Base-by-base conservation (phyloP, 1,140 invertebrate genomes). In the Zaprionus taronus region DNA sequence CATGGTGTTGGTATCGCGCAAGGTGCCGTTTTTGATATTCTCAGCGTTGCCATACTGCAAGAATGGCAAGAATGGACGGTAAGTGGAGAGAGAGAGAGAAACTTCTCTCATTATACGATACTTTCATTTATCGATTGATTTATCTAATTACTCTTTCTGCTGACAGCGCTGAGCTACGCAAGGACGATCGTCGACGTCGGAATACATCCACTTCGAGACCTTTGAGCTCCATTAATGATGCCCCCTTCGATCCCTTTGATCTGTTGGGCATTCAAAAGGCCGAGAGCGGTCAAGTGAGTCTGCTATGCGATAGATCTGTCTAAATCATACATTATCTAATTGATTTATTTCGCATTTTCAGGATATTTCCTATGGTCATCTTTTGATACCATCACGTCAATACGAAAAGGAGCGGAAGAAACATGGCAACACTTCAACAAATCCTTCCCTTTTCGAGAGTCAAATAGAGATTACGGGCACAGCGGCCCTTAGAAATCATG, bases 301-400 rank as follows among this genome's bases (percentile, higher is more conserved):
- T 1, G 5, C 7, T 5, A 31, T 62, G 1, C 17, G 0, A 17
- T 22, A 15, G 11, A 24, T 14, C 11, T 20, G 20, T 9, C 4
- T 31, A 41, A 49, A 0, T 53, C 0, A 12, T 38, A 28, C 38
- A n/a, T 56, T 53, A 49, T 44, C 24, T 41, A 17, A 57, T 62
- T 31, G 22, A 22, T 70, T 7, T 12, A 24, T 76, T 89, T 91
- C 56, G 24, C 67, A 94, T 93, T 57, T 72, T 14, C 49, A 92
- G 91, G 96, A 97, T 93, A 96, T 98, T 79, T 98, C 97, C 26
- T 98, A 98, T 93, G 96, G 96, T 56, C 96, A 97, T 90, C 93
- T 98, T 57, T 93, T 98, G 71, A 95, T 96, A 80, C 96, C 97
- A 28, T 96, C 96, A 15, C 94, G 95, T 85, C 94, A 96, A 31